A percentile compares a stretch with the other conserved stretches of the same genome.
These are phyloP conservation scores for Acleris emargana DNA, from an alignment of 2,888 invertebrate species.

Conservation along the genomic window DNA sequence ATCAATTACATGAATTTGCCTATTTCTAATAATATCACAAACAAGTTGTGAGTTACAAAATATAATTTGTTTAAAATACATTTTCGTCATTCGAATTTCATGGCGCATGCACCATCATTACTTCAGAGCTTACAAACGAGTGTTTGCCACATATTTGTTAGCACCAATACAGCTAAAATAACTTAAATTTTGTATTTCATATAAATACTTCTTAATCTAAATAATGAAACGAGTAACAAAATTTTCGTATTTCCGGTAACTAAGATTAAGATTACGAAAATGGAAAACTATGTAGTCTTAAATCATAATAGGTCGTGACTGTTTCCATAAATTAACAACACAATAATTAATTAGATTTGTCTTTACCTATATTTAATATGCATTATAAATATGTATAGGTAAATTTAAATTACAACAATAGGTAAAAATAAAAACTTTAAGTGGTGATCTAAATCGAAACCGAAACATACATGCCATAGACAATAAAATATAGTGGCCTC, in stretches of 20 bases:
- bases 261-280: too few species aligned
- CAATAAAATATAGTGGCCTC: conserved; percentile 10
- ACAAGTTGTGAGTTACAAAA: conserved; percentile 31
- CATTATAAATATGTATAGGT: conserved; percentile 7
- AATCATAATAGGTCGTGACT: conserved; percentile 16
- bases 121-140: neutral
- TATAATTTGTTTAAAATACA: conserved; percentile 8
- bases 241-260: too few species aligned
- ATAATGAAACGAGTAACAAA: neutral
- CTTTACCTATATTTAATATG: conserved; percentile 5
- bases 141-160: conserved; percentile 7
- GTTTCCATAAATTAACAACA: conserved; percentile 25
- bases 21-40: conserved; percentile 33
- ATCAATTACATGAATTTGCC: conserved; percentile 6
- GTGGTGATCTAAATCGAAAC: conserved; percentile 4
- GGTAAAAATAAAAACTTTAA: neutral
- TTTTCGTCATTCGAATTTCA: conserved; percentile 10
- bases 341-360: conserved; percentile 6
- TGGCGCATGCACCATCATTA: neutral
- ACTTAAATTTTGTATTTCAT: conserved; percentile 1
- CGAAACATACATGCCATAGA: conserved; percentile 2
- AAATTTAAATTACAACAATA: conserved; percentile 7
- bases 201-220: neutral
- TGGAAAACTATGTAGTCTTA: conserved; percentile 7
- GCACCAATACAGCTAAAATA: conserved; percentile 25